phyloP scores from a whole-genome alignment of 2,888 invertebrate genomes.

The Thymelicus lineola region DNA sequence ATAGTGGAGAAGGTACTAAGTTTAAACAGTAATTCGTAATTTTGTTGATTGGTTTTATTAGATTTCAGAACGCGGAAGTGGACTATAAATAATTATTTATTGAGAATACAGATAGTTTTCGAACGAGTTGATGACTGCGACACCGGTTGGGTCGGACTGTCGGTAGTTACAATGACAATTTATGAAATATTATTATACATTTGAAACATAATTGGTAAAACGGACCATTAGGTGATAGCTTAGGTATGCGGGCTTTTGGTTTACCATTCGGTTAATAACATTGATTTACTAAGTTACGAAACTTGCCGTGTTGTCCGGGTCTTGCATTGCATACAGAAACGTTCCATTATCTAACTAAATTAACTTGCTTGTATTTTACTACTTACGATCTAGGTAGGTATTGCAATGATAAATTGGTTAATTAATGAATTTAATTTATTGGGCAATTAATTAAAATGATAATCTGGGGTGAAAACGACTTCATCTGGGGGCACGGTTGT shows the following conservation, averaged over 20 bases:
- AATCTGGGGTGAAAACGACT: too few relatives aligned
- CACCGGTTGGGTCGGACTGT: conserved; percentile 38
- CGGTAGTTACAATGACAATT: conserved; percentile 40
- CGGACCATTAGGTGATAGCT: conserved; percentile 17
- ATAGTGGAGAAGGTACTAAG: neutral
- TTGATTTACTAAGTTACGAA: conserved; percentile 10
- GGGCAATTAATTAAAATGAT: too few relatives aligned
- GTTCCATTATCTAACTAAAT: neutral
- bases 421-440: too few relatives aligned
- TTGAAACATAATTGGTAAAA: conserved; percentile 32
- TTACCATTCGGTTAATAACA: neutral
- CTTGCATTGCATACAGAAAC: neutral
- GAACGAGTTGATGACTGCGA: conserved; percentile 47
- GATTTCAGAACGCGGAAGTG: conserved; percentile 58
- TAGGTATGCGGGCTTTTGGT: conserved; percentile 17
- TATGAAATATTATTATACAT: conserved; percentile 39
- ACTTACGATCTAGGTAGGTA: too few relatives aligned
- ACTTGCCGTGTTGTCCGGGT: neutral
- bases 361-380: neutral
- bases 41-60: conserved; percentile 49
- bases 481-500: too few relatives aligned
- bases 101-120: conserved; percentile 52
- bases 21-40: conserved; percentile 41
- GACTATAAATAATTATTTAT: conserved; percentile 52
- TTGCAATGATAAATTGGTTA: neutral